Percentiles rank a stretch among this genome's conserved stretches.
These are phyloP conservation scores for Pseudococcus viburni DNA, from an alignment of 2,888 invertebrate species.

Conservation along the genomic window DNA sequence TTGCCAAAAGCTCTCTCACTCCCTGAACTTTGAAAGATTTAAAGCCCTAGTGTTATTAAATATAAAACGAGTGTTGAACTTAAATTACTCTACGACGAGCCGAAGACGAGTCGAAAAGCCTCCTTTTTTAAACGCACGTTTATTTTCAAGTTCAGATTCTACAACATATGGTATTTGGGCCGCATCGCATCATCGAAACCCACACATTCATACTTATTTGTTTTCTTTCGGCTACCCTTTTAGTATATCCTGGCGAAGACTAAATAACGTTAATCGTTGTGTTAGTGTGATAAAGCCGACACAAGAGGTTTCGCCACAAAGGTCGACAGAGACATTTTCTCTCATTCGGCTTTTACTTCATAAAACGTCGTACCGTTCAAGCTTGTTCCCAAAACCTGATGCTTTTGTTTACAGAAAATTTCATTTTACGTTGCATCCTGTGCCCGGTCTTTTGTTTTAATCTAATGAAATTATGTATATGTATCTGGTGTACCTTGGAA, in stretches of 20 bases:
- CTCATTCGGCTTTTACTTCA: neutral
- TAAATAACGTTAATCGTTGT: neutral
- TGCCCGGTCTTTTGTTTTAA: neutral
- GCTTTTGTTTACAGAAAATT: constrained; percentile 13
- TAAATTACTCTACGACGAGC: neutral
- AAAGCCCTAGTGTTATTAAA: neutral
- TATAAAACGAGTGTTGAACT: constrained; percentile 36
- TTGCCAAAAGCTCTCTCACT: neutral
- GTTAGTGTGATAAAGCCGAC: neutral
- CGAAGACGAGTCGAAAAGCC: neutral
- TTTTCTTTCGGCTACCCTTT: neutral
- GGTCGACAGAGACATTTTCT: constrained; percentile 8
- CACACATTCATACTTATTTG: neutral
- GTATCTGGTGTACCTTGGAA: neutral
- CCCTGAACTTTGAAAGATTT: neutral
- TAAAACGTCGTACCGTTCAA: too few relatives aligned
- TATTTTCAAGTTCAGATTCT: constrained; percentile 24
- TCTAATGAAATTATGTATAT: neutral
- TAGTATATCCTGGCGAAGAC: neutral
- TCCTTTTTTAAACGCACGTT: neutral
- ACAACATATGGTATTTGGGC: too few relatives aligned
- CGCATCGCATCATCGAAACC: too few relatives aligned
- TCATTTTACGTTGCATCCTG: neutral
- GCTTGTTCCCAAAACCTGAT: neutral
- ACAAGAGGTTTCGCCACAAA: neutral